Conservation (phyloP, 2,797 vertebrate genomes). For the Sparus aurata region DNA sequence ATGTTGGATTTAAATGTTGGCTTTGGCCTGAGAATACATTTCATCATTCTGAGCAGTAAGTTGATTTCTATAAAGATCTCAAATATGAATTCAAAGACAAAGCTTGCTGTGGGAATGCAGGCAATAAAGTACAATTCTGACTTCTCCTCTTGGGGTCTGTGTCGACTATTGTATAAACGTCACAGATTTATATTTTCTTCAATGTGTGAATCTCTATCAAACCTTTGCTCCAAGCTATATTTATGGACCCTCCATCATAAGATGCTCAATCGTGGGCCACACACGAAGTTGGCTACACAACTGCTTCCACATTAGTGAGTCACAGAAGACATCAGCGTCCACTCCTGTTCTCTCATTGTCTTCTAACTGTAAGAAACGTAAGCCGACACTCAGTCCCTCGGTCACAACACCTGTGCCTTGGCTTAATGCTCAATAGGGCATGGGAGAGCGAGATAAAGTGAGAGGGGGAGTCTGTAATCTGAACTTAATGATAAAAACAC, state of each 20-base stretch:
- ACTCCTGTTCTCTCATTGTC: conserved; percentile 61
- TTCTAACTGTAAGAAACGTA: conserved; percentile 65
- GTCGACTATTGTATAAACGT: not conserved
- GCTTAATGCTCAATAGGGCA: conserved; percentile 81
- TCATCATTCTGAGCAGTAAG: not conserved
- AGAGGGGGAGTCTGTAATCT: conserved; percentile 78
- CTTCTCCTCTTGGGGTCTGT: not conserved
- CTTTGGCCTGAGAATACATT: not conserved
- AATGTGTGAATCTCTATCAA: not conserved
- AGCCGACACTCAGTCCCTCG: conserved; percentile 65
- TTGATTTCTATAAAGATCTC: not conserved
- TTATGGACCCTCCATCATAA: not conserved
- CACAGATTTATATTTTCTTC: not conserved
- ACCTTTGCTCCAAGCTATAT: not conserved
- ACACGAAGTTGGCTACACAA: conserved; percentile 30
- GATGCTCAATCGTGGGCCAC: conserved; percentile 31
- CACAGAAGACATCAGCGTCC: conserved; percentile 34
- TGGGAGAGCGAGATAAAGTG: conserved; percentile 63
- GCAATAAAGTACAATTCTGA: not conserved
- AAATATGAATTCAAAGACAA: not conserved
- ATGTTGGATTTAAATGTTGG: not conserved
- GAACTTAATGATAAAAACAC: conserved; percentile 81
- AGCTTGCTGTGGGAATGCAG: not conserved
- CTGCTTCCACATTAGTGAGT: conserved; percentile 10
- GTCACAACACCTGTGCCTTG: conserved; percentile 80